Evolutionary conservation across 2,113 vertebrate genomes (phyloP).

Genomic region (Erythrolamprus reginae): DNA sequence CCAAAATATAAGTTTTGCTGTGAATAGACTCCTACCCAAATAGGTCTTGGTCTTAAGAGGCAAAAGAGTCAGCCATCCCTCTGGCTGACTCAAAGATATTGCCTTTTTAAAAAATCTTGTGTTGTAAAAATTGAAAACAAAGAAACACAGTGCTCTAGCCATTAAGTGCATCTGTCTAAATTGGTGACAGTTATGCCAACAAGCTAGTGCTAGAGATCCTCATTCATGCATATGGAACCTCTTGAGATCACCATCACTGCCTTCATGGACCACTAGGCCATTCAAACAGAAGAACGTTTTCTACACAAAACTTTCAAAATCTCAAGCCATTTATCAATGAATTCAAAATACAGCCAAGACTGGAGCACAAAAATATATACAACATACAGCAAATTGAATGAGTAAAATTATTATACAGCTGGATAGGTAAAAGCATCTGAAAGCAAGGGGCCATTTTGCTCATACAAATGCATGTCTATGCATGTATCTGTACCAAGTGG

Average conservation of each 20-base stretch:
- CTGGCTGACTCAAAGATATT: background rate
- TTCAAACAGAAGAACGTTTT: background rate
- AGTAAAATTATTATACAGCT: background rate
- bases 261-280: background rate
- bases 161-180: background rate
- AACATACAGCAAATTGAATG: background rate
- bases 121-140: background rate
- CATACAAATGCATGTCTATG: background rate
- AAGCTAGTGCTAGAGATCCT: background rate
- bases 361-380: background rate
- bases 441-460: background rate
- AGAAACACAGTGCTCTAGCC: background rate
- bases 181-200: background rate
- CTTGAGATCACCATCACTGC: background rate
- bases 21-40: background rate
- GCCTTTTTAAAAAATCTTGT: background rate
- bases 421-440: background rate
- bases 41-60: background rate
- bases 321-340: background rate
- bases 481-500: background rate
- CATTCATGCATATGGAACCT: background rate
- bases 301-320: conserved; percentile 23
- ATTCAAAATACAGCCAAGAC: background rate
- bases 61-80: background rate
- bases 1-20: background rate